A percentile compares a stretch with the other conserved stretches of the same genome.
Evolutionary conservation across 1,140 invertebrate species (phyloP).

Genomic region (Trinorchestia longiramus): DNA sequence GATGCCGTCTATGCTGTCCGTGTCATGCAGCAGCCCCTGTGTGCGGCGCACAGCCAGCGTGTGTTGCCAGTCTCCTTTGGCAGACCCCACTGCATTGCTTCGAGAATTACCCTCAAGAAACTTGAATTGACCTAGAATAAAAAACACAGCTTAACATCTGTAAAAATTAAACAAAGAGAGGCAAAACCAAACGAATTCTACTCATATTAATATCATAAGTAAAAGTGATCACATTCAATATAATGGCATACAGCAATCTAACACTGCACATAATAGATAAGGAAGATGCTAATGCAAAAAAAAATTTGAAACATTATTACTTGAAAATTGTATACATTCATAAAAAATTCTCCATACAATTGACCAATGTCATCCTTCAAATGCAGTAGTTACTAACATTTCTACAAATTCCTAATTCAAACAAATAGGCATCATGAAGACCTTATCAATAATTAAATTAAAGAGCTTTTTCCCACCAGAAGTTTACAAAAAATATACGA

Average conservation of each 20-base stretch:
- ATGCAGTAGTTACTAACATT: too few species aligned
- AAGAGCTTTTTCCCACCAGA: too few species aligned
- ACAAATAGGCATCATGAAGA: too few species aligned
- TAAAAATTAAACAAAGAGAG: background rate
- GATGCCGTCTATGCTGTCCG: constrained; percentile 59
- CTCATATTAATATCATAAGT: background rate
- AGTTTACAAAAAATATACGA: too few species aligned
- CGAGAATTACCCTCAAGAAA: background rate
- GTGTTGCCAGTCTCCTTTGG: constrained; percentile 59
- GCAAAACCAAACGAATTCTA: background rate
- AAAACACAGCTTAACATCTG: background rate
- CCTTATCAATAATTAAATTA: too few species aligned
- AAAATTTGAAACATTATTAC: too few species aligned
- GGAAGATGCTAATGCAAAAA: too few species aligned
- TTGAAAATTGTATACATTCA: too few species aligned
- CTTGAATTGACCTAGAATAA: background rate
- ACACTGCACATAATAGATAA: too few species aligned
- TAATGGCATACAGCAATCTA: background rate
- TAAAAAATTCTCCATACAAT: too few species aligned
- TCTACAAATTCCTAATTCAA: too few species aligned
- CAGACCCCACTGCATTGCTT: constrained; percentile 11
- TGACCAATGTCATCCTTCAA: too few species aligned
- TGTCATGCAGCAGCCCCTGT: constrained; percentile 56
- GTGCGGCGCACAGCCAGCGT: constrained; percentile 59
- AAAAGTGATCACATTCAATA: background rate